Percentiles rank a stretch among this genome's conserved stretches.
Evolutionary conservation across 1,140 invertebrate genomes (phyloP).

Genomic region (Lepidurus apus): DNA sequence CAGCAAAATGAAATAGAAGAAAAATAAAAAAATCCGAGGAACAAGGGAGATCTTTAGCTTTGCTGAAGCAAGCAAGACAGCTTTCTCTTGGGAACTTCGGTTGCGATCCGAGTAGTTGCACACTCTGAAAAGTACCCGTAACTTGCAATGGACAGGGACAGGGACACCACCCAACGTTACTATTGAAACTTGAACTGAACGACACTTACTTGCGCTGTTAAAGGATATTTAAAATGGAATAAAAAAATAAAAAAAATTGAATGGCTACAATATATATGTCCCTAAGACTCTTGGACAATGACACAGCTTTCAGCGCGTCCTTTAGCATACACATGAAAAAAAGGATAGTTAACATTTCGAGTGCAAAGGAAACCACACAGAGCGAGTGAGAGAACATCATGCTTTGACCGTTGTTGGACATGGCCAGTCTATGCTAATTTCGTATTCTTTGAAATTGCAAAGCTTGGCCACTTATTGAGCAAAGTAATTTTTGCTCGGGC

Average conservation of each 20-base stretch:
- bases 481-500: neutral
- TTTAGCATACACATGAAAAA: neutral
- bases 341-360: neutral
- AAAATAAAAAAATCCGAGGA: neutral
- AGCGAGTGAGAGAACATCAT: neutral
- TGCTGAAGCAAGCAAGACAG: neutral
- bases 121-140: neutral
- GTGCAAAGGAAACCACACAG: neutral
- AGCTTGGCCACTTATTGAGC: conserved; percentile 6
- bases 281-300: neutral
- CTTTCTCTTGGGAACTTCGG: conserved; percentile 21
- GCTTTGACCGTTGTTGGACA: neutral
- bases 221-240: neutral
- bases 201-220: neutral
- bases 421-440: neutral
- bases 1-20: neutral
- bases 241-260: neutral
- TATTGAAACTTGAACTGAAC: neutral
- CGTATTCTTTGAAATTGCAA: neutral
- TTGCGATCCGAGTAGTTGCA: conserved; percentile 18
- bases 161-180: conserved; percentile 15
- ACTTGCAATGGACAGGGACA: neutral
- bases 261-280: neutral
- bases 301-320: neutral
- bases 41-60: conserved; percentile 9